Evolutionary conservation across 2,797 vertebrate genomes (phyloP).

Genomic region (Esox lucius): DNA sequence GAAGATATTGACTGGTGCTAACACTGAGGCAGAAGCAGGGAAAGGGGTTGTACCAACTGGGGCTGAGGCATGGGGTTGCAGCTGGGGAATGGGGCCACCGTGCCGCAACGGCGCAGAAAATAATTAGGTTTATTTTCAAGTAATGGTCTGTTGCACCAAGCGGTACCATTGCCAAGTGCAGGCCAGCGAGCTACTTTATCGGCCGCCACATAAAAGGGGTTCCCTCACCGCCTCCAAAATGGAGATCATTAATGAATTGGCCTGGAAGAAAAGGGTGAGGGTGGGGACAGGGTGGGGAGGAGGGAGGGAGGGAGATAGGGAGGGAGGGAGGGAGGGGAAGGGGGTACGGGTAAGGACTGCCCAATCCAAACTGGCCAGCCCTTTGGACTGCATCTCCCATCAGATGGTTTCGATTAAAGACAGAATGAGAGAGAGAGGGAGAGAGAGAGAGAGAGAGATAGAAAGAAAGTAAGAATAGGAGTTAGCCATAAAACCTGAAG

Average conservation of each 20-base stretch:
- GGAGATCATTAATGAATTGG: constrained; percentile 66
- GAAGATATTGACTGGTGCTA: not conserved
- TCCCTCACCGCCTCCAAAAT: constrained; percentile 56
- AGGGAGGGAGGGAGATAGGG: no score
- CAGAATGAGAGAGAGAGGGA: no score
- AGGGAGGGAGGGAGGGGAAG: constrained; percentile 4
- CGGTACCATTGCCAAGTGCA: constrained; percentile 64
- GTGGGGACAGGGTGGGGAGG: constrained; percentile 45
- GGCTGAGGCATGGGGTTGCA: constrained; percentile 12
- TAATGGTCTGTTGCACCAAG: constrained; percentile 66
- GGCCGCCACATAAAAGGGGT: constrained; percentile 66
- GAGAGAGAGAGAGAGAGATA: constrained; percentile 27
- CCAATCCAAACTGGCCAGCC: constrained; percentile 42
- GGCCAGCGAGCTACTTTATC: constrained; percentile 67
- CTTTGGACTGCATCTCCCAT: constrained; percentile 49
- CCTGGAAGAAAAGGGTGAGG: constrained; percentile 62
- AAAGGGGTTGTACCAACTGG: constrained; percentile 7
- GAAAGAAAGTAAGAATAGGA: constrained; percentile 60
- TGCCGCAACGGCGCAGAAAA: constrained; percentile 61
- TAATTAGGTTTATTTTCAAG: constrained; percentile 76
- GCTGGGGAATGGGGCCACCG: constrained; percentile 29
- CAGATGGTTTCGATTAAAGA: constrained; percentile 75
- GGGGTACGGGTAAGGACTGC: constrained; percentile 29
- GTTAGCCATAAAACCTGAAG: constrained; percentile 60
- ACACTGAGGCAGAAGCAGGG: constrained; percentile 53